phyloP scores from a whole-genome alignment of 2,113 vertebrate species.

The Carettochelys insculpta region DNA sequence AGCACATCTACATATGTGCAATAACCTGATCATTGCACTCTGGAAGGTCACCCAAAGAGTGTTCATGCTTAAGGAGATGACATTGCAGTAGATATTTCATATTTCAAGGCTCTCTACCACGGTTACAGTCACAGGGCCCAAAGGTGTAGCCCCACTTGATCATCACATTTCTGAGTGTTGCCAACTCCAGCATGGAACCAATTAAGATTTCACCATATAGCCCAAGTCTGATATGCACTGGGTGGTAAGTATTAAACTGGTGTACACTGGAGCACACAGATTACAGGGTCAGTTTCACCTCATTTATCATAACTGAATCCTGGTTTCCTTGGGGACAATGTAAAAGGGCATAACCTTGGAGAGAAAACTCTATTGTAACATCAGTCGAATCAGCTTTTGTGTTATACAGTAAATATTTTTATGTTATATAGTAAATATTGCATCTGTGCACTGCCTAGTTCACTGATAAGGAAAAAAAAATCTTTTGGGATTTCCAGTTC shows the following conservation, averaged over 20 bases:
- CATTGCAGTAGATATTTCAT: neutral
- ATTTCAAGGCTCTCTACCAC: neutral
- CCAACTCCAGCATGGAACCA: neutral
- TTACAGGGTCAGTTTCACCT: neutral
- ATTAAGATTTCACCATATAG: neutral
- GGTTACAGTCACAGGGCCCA: neutral
- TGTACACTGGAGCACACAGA: neutral
- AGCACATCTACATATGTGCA: neutral
- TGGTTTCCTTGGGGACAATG: too few species aligned
- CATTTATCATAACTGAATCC: too few species aligned
- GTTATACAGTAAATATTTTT: too few species aligned
- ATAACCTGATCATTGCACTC: neutral
- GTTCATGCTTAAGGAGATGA: neutral
- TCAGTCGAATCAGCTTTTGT: too few species aligned
- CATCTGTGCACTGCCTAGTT: too few species aligned
- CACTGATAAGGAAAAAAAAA: too few species aligned
- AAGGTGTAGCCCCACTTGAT: neutral
- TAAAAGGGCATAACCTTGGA: too few species aligned
- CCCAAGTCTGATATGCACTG: neutral
- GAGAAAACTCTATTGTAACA: too few species aligned
- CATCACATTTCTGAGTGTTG: neutral
- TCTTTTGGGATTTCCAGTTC: neutral
- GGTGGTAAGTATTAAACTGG: neutral
- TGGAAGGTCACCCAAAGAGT: neutral
- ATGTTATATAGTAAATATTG: too few species aligned